A percentile compares a stretch with the other conserved stretches of the same genome.
Conservation (phyloP, 1,140 invertebrate species). For the Diploscapter pachys region DNA sequence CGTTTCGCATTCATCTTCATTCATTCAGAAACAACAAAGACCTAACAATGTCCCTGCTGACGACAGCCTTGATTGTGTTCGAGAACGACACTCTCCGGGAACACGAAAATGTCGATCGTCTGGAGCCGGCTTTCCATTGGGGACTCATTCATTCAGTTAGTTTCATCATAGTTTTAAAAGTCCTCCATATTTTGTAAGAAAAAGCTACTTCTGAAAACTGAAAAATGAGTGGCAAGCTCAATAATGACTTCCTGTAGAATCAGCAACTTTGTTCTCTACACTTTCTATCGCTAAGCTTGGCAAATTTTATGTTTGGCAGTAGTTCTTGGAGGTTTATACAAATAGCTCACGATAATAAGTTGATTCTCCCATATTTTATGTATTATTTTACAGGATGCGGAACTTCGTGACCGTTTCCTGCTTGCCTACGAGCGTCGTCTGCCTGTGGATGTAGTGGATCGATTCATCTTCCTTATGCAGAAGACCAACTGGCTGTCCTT, state of each 20-base stretch:
- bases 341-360: too few species aligned
- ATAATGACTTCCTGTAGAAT: too few species aligned
- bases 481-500: conserved; percentile 17
- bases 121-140: conserved; percentile 27
- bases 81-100: conserved; percentile 7
- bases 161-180: too few species aligned
- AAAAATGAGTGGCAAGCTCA: too few species aligned
- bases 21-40: conserved; percentile 5
- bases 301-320: too few species aligned
- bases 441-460: conserved; percentile 5
- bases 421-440: conserved; percentile 1
- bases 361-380: too few species aligned
- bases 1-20: background rate
- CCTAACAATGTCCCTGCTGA: conserved; percentile 8
- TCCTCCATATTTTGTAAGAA: too few species aligned
- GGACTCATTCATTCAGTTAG: conserved; percentile 18
- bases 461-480: conserved; percentile 17
- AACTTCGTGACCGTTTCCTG: conserved; percentile 23
- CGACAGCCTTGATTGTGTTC: conserved; percentile 16
- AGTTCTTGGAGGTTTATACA: too few species aligned
- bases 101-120: conserved; percentile 13
- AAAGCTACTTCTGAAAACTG: too few species aligned
- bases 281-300: too few species aligned
- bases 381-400: conserved; percentile 1
- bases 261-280: too few species aligned